Conservation (phyloP, 2,113 vertebrate species). For the Pogona vitticeps region DNA sequence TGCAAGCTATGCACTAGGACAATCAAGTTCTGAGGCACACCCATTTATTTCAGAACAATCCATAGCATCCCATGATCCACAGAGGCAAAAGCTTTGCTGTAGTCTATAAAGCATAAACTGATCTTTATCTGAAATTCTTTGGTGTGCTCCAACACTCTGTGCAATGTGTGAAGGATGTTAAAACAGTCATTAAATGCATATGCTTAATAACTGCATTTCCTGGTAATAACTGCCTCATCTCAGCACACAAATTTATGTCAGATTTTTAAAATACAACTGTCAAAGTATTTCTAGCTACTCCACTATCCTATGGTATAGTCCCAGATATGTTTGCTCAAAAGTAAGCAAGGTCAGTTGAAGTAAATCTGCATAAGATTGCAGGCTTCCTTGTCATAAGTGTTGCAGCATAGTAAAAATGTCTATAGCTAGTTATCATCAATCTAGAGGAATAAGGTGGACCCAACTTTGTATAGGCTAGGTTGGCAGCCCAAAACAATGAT, state of each 20-base stretch:
- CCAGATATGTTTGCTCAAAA: neutral
- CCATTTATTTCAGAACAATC: no score
- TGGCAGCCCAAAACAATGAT: neutral
- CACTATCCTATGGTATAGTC: neutral
- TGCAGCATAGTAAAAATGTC: no score
- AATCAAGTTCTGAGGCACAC: no score
- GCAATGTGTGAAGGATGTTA: neutral
- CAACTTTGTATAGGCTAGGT: neutral
- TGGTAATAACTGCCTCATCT: neutral
- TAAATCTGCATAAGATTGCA: neutral
- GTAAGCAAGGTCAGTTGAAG: neutral
- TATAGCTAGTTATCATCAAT: neutral
- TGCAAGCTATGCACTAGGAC: no score
- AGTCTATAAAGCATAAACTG: no score
- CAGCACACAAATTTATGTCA: neutral
- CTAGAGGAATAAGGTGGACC: no score
- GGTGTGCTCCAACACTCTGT: no score
- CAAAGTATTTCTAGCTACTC: neutral
- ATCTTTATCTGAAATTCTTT: no score
- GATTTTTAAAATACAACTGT: neutral
- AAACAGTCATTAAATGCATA: neutral
- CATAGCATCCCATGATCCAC: no score
- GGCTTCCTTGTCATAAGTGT: neutral
- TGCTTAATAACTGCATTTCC: neutral
- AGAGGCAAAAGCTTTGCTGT: no score